These are phyloP conservation scores for Amblyopsis hoosieri DNA, from an alignment of 2,797 vertebrate species.

Conservation along the genomic window DNA sequence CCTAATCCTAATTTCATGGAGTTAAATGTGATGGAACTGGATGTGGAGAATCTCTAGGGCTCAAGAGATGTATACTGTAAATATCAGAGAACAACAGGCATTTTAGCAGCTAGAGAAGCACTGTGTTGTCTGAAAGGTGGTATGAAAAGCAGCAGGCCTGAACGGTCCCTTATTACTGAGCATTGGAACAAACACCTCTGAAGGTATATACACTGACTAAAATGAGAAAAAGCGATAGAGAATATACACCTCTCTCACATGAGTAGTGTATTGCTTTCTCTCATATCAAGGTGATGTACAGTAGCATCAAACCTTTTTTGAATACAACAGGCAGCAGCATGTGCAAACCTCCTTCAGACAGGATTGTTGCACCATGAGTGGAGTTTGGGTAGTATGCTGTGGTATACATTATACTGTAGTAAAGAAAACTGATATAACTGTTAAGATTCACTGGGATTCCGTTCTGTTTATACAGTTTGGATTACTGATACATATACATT, in stretches of 20 bases:
- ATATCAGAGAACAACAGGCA: not conserved
- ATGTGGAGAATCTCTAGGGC: not conserved
- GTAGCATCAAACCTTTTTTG: no score
- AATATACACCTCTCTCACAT: no score
- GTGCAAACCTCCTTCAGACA: no score
- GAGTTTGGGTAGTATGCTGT: no score
- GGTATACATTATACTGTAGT: no score
- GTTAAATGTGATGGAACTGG: not conserved
- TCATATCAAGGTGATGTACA: no score
- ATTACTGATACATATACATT: no score
- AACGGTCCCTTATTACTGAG: slow-evolving; percentile 12
- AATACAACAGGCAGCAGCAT: no score
- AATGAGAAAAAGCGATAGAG: not conserved
- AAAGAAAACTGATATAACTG: not conserved
- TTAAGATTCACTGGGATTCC: not conserved
- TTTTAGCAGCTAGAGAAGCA: not conserved
- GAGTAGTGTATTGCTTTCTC: no score
- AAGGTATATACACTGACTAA: not conserved
- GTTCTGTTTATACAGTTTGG: no score
- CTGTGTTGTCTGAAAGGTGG: not conserved
- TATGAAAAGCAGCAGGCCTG: slow-evolving; percentile 16
- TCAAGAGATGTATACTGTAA: not conserved
- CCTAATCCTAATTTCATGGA: not conserved
- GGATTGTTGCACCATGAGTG: no score
- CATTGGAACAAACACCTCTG: slow-evolving; percentile 8